phyloP scores from a whole-genome alignment of 2,113 vertebrate genomes.

The Microcebus lehilahytsara region DNA sequence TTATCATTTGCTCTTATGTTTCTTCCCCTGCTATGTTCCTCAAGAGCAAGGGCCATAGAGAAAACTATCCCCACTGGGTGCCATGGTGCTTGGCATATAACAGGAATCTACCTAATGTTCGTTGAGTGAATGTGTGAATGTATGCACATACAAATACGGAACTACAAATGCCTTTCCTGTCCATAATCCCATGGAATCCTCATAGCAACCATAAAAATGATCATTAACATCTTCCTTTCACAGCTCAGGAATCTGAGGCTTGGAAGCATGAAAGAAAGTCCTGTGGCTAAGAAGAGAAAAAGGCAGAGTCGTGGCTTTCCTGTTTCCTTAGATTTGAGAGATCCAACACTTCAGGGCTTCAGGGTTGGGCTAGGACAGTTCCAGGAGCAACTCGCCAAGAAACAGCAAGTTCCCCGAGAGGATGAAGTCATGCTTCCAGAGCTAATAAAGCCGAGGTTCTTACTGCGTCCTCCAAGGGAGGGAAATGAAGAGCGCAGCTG shows the following conservation, averaged over 20 bases:
- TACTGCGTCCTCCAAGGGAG: background rate
- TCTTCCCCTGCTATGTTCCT: background rate
- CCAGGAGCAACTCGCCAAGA: conserved; percentile 37
- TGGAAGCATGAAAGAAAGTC: background rate
- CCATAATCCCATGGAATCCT: background rate
- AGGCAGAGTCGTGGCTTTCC: background rate
- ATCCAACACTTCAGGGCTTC: background rate
- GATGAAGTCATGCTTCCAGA: conserved; percentile 31
- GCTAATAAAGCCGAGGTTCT: conserved; percentile 26
- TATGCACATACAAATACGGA: background rate
- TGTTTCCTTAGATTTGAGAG: background rate
- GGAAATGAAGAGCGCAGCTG: background rate
- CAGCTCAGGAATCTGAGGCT: background rate
- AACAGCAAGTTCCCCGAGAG: conserved; percentile 19
- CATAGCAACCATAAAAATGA: background rate
- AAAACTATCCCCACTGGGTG: background rate
- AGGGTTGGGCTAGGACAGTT: background rate
- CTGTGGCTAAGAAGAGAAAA: background rate
- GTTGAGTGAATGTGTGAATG: background rate
- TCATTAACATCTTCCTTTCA: background rate
- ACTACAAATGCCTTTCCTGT: background rate
- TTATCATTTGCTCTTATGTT: too few species aligned
- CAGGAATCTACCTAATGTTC: background rate
- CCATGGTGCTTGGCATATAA: accelerated
- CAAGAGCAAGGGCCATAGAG: background rate